Conservation (phyloP, 2,797 vertebrate species). For the Esox masquinongy region DNA sequence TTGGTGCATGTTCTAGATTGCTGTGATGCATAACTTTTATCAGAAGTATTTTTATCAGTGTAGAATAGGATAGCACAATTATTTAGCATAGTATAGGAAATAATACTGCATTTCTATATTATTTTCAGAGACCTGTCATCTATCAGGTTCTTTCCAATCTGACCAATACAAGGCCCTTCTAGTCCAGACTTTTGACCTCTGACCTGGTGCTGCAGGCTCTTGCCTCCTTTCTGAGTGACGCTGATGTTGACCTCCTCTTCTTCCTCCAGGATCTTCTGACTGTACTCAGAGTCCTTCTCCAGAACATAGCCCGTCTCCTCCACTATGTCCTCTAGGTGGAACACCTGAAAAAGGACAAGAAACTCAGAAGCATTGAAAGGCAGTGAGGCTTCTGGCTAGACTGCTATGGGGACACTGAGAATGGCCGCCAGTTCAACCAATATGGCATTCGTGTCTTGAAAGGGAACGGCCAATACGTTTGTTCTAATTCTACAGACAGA, state of each 20-base stretch:
- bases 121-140: background rate
- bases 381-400: background rate
- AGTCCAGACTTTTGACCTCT: background rate
- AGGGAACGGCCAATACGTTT: background rate
- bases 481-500: background rate
- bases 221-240: conserved; percentile 86
- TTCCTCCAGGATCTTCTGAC: conserved; percentile 92
- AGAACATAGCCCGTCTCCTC: conserved; percentile 90
- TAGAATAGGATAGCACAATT: background rate
- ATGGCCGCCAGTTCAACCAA: background rate
- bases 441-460: background rate
- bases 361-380: conserved; percentile 20
- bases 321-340: conserved; percentile 91
- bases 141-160: background rate
- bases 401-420: background rate
- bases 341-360: conserved; percentile 75
- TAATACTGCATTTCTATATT: background rate
- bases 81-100: background rate
- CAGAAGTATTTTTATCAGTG: background rate
- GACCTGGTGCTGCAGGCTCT: conserved; percentile 84
- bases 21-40: background rate
- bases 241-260: conserved; percentile 89
- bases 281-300: conserved; percentile 94
- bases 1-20: background rate
- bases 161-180: background rate